Conservation (phyloP, 2,797 vertebrate species). For the Sebastes taczanowskii region DNA sequence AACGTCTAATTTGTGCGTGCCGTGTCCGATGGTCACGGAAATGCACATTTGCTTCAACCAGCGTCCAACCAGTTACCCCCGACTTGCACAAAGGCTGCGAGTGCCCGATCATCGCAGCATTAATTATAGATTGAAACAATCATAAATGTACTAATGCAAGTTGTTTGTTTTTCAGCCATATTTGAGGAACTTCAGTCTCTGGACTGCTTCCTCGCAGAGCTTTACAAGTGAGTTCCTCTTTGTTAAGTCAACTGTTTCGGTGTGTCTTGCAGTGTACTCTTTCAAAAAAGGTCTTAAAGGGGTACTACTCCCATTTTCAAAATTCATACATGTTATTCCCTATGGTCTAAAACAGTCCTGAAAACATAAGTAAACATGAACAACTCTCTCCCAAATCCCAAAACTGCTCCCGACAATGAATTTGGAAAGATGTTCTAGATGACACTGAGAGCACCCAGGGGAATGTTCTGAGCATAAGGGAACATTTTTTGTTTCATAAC, state of each 20-base stretch:
- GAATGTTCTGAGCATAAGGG: background rate
- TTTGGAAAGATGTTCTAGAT: background rate
- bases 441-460: background rate
- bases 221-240: constrained; percentile 92
- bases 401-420: background rate
- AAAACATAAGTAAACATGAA: background rate
- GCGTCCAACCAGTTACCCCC: too few species aligned
- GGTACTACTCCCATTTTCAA: background rate
- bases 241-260: background rate
- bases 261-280: background rate
- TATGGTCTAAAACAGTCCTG: background rate
- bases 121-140: background rate
- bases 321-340: background rate
- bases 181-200: constrained; percentile 97
- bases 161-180: constrained; percentile 84
- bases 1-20: too few species aligned
- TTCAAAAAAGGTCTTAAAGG: background rate
- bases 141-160: background rate
- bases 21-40: too few species aligned
- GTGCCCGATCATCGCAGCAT: too few species aligned
- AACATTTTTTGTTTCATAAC: background rate
- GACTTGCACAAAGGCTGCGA: too few species aligned
- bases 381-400: background rate
- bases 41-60: too few species aligned
- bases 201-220: constrained; percentile 95